Evolutionary conservation across 2,888 invertebrate species (phyloP), one percentile per base, ranked within the genome.

Genomic region (Minunthozetes semirufus): DNA sequence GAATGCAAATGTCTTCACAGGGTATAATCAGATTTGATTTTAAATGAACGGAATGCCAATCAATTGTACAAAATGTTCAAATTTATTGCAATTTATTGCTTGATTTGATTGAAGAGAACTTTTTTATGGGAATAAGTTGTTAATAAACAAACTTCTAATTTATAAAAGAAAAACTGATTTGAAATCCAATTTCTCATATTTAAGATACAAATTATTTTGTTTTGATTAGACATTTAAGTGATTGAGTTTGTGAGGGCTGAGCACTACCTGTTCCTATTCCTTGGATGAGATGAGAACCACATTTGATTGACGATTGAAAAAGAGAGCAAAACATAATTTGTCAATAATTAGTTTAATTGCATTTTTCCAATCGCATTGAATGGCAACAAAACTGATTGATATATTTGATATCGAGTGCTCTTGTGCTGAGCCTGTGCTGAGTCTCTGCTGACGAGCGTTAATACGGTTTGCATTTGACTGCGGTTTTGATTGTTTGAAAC

Each of bases 321-420:
- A 38, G 19, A 70, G 70, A 70, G 70, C 70, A 48, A 48, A 46
- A 70, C 9, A 70, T 70, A 70, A 70, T 70, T 70, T 70, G 70
- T 46, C 70, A 70, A 46, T 48, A 70, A 70, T 70, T 70, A 70
- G 70, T 70, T 46, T 70, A 70, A 70, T 70, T 70, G 70, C 70
- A 70, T 70, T 70, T 70, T 25, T 48, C 46, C 15, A 70, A 70
- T 46, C 38, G 63, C 46, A 70, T 48, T 25, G 25, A 70, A 70
- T 46, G 63, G 63, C 46, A 70, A 25, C 70, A 1, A 61, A 42
- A 70, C 48, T 70, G 70, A 70, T 70, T 70, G 70, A 70, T 70
- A 70, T 70, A 48, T 70, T 70, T 70, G 70, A 38, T 42, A 46
- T 70, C 25, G 15, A 53, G 53, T 19, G 53, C n/a, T 53, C 19